Base-by-base conservation (phyloP, 2,797 vertebrate species). In the Bovichtus diacanthus region DNA sequence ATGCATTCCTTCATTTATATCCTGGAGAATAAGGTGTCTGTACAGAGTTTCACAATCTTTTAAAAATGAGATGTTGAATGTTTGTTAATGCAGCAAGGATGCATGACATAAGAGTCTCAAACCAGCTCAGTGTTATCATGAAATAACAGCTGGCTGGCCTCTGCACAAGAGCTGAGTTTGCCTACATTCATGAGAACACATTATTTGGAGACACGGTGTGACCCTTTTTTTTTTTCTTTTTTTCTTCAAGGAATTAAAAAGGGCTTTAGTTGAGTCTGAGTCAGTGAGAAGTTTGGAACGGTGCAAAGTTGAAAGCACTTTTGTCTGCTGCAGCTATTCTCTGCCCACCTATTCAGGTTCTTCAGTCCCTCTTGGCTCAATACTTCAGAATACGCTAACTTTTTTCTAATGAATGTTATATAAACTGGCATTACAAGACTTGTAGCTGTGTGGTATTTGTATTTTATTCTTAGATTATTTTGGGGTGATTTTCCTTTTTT, bases 111-210 rank as follows among this genome's bases (percentile, higher is more conserved):
- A 65, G 16, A 31, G 31, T 51, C 31, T 56, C 63, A 51, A 64
- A 50, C 12, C 2, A 47, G 31, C 34, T 78, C 41, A 6, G 5
- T 60, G 44, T 53, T 75, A 7, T 34, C 31, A 34, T 73, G 75
- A 82, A 49, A 39, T 84, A 84, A 84, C 80, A 39, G 61, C 83
- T 49, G 64, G n/a, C 67, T 4, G 64, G n/a, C 67, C 4, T 39
- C 38, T 36, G 51, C 47, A 69, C 27, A 46, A 78, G 19, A 69
- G 50, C 49, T n/a, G 31, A 46, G 36, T 59, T 62, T 56, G 50
- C 36, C 23, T 44, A 76, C 64, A 73, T 86, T 87, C 71, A 70
- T 76, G 59, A 75, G 72, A 62, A 70, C 61, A 79, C 31, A 6
- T 61, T 51, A 58, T 86, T 84, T 74, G 36, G 21, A 72, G 62